Conservation (phyloP, 1,140 invertebrate species). For the Zaprionus ghesquierei region DNA sequence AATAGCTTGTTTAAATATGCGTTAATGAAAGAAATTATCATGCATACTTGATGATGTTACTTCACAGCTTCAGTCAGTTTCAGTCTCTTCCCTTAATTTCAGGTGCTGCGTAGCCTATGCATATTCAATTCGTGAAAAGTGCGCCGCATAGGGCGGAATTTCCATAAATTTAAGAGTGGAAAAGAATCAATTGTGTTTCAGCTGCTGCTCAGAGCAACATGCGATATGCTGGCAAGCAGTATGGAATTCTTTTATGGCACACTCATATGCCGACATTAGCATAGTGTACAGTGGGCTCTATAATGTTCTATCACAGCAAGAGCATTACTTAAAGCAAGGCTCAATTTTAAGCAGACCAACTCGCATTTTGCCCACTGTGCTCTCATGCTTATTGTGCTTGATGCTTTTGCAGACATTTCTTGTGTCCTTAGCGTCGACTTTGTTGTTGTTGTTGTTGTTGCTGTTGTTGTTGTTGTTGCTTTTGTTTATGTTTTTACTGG, state of each 20-base stretch:
- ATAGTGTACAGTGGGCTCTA: neutral
- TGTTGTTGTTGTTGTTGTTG: conserved; percentile 3
- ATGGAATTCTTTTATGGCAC: neutral
- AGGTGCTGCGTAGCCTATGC: conserved; percentile 42
- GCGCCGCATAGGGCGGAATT: conserved; percentile 43
- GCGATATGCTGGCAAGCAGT: neutral
- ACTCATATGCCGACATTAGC: neutral
- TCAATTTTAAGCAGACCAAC: conserved; percentile 53
- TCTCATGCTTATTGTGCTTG: conserved; percentile 20
- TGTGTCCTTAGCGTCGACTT: conserved; percentile 17
- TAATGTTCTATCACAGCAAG: neutral
- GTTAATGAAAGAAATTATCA: conserved; percentile 77
- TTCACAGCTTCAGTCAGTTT: neutral
- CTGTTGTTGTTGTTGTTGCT: conserved; percentile 8
- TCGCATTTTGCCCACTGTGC: conserved; percentile 48
- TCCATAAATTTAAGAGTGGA: conserved; percentile 62
- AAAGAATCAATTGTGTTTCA: conserved; percentile 11
- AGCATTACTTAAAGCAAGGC: no score
- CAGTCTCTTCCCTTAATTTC: neutral
- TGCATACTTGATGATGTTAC: conserved; percentile 65
- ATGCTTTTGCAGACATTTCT: conserved; percentile 22
- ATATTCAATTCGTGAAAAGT: conserved; percentile 69
- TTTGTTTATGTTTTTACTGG: conserved; percentile 12
- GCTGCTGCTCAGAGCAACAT: conserved; percentile 19
- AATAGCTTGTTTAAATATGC: conserved; percentile 65